Evolutionary conservation across 2,113 vertebrate genomes (phyloP).

Genomic region (Ploceus nigricollis): DNA sequence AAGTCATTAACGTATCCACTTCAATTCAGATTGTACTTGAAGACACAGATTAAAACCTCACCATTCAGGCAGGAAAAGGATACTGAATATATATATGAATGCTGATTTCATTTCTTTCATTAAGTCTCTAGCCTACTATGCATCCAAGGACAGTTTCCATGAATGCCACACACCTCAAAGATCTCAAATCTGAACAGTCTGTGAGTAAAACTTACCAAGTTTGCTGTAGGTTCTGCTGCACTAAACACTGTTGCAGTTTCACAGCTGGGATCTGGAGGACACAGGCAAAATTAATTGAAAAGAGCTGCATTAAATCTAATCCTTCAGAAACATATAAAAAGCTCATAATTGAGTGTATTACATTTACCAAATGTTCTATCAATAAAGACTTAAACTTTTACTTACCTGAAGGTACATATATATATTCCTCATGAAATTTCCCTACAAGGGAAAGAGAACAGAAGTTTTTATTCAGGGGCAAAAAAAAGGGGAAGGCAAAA

Average conservation of each 20-base stretch:
- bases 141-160: background rate
- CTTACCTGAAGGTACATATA: slow-evolving; percentile 82
- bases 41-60: background rate
- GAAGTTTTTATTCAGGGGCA: background rate
- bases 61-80: background rate
- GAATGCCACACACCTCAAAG: background rate
- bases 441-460: slow-evolving; percentile 65
- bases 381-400: background rate
- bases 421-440: slow-evolving; percentile 82
- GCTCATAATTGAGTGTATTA: background rate
- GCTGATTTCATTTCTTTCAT: background rate
- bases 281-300: background rate
- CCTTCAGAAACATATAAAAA: background rate
- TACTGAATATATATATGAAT: background rate
- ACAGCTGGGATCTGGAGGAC: slow-evolving; percentile 78
- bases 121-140: background rate
- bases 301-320: background rate
- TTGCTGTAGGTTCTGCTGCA: slow-evolving; percentile 77
- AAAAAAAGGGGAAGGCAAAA: background rate
- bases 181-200: background rate
- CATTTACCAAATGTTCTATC: background rate
- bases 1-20: background rate
- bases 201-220: slow-evolving; percentile 77
- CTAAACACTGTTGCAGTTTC: slow-evolving; percentile 77
- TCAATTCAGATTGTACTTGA: background rate